Conservation (phyloP, 2,113 vertebrate genomes). For the Casuarius casuarius region DNA sequence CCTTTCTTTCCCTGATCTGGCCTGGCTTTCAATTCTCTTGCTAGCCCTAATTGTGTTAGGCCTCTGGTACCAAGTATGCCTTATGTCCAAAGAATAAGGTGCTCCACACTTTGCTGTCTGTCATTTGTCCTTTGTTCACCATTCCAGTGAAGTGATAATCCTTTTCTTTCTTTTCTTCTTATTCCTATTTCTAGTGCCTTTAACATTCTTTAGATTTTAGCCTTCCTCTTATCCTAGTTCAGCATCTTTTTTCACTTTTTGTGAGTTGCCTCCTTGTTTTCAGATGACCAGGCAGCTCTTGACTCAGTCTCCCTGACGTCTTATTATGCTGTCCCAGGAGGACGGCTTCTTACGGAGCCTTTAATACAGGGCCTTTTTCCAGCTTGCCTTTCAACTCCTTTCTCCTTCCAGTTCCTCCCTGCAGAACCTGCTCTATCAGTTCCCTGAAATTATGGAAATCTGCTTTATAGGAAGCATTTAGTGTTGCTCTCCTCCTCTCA, state of each 20-base stretch:
- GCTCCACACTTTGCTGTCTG: neutral
- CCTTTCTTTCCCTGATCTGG: neutral
- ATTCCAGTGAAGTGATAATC: neutral
- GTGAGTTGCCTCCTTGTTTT: neutral
- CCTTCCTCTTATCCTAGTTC: neutral
- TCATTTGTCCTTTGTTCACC: neutral
- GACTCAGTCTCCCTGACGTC: neutral
- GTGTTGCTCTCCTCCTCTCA: neutral
- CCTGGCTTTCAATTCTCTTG: neutral
- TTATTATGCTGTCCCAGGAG: neutral
- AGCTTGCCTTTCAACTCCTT: neutral
- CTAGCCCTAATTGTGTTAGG: neutral
- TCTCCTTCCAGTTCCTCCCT: neutral
- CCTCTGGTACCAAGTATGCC: neutral
- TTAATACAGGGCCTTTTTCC: neutral
- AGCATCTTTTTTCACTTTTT: neutral
- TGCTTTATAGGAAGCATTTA: neutral
- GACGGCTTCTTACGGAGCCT: neutral
- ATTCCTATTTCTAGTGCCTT: neutral
- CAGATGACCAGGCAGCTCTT: neutral
- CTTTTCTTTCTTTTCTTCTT: neutral
- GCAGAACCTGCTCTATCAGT: neutral
- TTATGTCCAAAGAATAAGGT: neutral
- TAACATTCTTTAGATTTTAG: neutral
- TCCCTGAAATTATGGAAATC: neutral